These are phyloP conservation scores for Orcinus orca DNA, from an alignment of 2,113 vertebrate species.

Conservation along the genomic window DNA sequence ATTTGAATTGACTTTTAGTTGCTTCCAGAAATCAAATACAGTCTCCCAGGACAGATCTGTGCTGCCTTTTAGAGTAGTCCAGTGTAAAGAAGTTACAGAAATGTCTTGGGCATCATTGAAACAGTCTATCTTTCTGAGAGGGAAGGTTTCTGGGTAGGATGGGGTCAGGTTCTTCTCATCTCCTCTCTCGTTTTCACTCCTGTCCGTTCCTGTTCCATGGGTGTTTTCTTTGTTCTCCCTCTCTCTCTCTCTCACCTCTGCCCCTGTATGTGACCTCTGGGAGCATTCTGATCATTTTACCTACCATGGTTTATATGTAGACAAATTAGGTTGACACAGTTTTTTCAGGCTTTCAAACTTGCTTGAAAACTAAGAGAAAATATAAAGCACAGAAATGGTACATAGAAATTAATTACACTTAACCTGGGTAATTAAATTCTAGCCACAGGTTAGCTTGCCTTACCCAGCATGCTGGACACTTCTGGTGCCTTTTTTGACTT, in stretches of 20 bases:
- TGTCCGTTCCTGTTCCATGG: neutral
- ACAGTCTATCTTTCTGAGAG: neutral
- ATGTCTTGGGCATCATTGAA: accelerated
- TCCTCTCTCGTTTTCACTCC: accelerated
- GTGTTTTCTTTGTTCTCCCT: neutral
- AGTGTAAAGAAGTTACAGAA: neutral
- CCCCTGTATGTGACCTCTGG: too few species aligned
- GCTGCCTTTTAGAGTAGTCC: neutral
- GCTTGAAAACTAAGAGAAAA: neutral
- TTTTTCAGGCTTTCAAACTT: neutral
- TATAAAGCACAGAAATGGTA: neutral
- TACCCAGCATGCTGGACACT: neutral
- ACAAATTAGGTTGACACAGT: neutral
- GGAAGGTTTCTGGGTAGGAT: neutral
- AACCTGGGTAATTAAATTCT: neutral
- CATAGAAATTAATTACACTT: neutral
- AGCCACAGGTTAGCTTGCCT: neutral
- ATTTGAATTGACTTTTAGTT: neutral
- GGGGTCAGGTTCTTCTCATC: too few species aligned
- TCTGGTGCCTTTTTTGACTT: neutral
- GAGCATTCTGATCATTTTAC: neutral
- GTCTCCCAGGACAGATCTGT: neutral
- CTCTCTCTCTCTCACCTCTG: neutral
- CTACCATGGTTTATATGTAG: neutral
- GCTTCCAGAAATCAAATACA: neutral